Evolutionary conservation across 35 echinoderm and acorn worm species (phyloP), one percentile per base, ranked within the genome.

Genomic region (Patiria miniata): DNA sequence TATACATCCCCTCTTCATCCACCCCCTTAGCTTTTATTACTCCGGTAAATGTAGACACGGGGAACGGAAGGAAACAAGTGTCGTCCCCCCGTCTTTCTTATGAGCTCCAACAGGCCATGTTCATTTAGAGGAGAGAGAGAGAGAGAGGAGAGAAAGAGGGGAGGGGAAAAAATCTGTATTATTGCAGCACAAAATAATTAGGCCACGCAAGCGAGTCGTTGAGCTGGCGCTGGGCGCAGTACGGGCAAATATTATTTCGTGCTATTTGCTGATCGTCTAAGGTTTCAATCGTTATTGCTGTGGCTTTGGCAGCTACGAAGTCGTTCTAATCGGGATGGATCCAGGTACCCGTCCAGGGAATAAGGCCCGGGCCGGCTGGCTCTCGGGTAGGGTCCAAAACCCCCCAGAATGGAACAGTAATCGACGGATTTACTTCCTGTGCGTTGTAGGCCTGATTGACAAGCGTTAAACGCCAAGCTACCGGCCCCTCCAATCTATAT

Each of bases 171-270:
- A 84, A 59, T 53, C 52, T 84, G 53, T 84, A 84, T 84, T 84
- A 61, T 58, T 36, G 30, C 57, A 58, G 57, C 51, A 23, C 30
- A 53, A 51, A 42, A 84, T 84, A 84, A 84, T 84, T 84, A 84
- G 82, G 57, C 53, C 57, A 58, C 52, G 34, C 53, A 53, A 51
- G 52, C 54, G 57, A 84, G 57, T 84, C 82, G 82, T 84, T 53
- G 57, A 53, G 57, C 53, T 59, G 32, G 53, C 82, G 32, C 82
- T 21, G 36, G 82, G 51, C 65, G 65, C 65, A 84, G 57, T 22
- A 36, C 52, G 82, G 82, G 82, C 57, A 84, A 84, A 84, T 84
- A 84, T 84, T 84, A 84, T 84, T 84, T 84, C 82, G 34, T 51
- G 82, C 54, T 84, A 58, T 84, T 84, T 84, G 82, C 82, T 37